Base-by-base conservation (phyloP, 2,797 vertebrate species). In the Enteromius afrohamiltoni region DNA sequence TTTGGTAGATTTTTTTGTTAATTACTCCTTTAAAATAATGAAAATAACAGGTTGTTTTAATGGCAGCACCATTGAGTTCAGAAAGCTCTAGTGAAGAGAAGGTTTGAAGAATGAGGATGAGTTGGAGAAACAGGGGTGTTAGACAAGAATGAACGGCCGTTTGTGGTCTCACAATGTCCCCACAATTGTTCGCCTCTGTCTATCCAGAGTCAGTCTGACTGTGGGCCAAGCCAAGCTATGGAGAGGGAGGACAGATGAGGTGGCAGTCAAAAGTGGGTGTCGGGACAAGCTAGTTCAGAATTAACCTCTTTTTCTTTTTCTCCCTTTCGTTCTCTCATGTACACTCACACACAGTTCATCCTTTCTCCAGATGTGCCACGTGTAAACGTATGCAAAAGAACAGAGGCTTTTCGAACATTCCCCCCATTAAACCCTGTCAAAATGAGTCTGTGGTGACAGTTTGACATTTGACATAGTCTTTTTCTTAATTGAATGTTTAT, bases 321-420 rank as follows among this genome's bases (percentile, higher is more conserved):
- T 82, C 29, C 42, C 83, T 29, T 74, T 58, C n/a, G 51, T 85
- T 71, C 55, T 80, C 83, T 88, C 79, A 80, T 88, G 88, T 49
- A 55, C 31, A 68, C 76, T 73, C 77, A 16, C n/a, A 62, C 67
- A 51, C 29, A 34, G 69, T 80, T 92, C 94, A 93, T 93, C 91
- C 92, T 91, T 93, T 92, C 92, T 92, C 94, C 95, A 95, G 94
- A 95, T 95, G 94, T 95, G 95, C 94, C 94, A 95, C 94, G 93
- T 95, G 92, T 93, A 90, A 91, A 92, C 85, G 82, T 91, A 85
- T 89, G 83, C 86, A 62, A 76, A 42, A 89, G 90, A 94, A 85
- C 87, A 94, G 92, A 94, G 94, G 93, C 92, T 92, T 88, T 85
- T 89, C 85, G 87, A 90, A 80, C 85, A 85, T 86, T 88, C 79